Base-by-base conservation (phyloP, 2,113 vertebrate genomes). In the Monopterus albus region DNA sequence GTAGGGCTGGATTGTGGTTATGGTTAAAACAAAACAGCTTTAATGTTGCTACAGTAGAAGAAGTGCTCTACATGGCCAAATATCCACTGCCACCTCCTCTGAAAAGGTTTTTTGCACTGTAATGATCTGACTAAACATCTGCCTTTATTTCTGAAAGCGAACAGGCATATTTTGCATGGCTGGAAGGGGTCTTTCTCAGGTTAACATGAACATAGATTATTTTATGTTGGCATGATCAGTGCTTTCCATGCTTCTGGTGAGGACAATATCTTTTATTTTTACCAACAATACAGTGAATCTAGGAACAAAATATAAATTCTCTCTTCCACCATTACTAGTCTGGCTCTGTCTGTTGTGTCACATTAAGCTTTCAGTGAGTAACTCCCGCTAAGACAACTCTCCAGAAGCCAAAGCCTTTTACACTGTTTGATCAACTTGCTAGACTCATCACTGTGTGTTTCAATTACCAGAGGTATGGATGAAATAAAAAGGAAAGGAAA, bases 401-500 rank as follows among this genome's bases (percentile, higher is more conserved):
- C 13, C 11, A 43, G 59, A 39, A 71, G 33, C 55, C n/a, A n/a
- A n/a, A n/a, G n/a, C n/a, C n/a, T n/a, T n/a, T n/a, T n/a, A n/a
- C n/a, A n/a, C n/a, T 65, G 45, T 66, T 40, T 59, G 20, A 77
- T 74, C 49, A 77, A 74, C 39, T 53, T 57, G 53, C 59, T 28
- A 28, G 35, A 40, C 50, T 59, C n/a, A n/a, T n/a, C n/a, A n/a
- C n/a, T n/a, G n/a, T n/a, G 25, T 7, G 14, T 65, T 68, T 78
- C 47, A 56, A 79, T 79, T 74, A 82, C 67, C 40, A 64, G 46
- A 71, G 26, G 38, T 38, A 20, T n/a, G 11, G 25, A 71, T 31
- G n/a, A 29, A 64, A 64, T 7, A 39, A 61, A 71, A 75, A 43
- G 33, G 7, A 47, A 36, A 66, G n/a, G 7, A 31, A 68, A 43